These are phyloP conservation scores for Pseudococcus longispinus DNA, from an alignment of 2,888 invertebrate species.

Conservation along the genomic window DNA sequence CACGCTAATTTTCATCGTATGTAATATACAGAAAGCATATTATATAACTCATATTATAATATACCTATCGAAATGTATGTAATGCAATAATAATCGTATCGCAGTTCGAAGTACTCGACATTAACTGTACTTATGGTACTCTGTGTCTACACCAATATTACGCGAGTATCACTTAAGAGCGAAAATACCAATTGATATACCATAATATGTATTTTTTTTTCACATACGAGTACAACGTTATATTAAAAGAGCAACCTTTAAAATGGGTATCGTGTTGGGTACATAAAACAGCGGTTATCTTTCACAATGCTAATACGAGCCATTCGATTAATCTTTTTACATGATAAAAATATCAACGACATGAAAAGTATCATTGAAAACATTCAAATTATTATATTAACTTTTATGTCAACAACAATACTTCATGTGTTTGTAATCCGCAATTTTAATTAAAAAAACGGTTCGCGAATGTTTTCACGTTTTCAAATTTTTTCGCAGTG, in stretches of 20 bases:
- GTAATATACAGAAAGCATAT: neutral
- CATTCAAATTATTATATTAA: neutral
- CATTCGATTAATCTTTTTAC: neutral
- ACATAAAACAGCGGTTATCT: neutral
- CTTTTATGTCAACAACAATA: conserved; percentile 26
- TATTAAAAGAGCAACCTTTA: neutral
- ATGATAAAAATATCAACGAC: neutral
- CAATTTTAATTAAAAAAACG: conserved; percentile 13
- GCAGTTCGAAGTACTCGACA: neutral
- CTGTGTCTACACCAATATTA: neutral
- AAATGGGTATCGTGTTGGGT: neutral
- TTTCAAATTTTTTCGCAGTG: neutral
- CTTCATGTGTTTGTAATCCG: neutral
- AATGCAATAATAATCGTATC: neutral
- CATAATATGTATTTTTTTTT: neutral
- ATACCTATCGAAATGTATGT: neutral
- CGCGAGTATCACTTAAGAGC: neutral
- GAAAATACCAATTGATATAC: neutral
- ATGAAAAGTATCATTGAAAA: conserved; percentile 1
- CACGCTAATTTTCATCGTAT: neutral
- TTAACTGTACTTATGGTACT: neutral
- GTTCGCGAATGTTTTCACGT: neutral
- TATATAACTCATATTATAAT: neutral
- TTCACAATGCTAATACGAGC: neutral
- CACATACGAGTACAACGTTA: neutral